Conservation (phyloP, 35 echinoderm and acorn worm genomes). For the Heliocidaris tuberculata region DNA sequence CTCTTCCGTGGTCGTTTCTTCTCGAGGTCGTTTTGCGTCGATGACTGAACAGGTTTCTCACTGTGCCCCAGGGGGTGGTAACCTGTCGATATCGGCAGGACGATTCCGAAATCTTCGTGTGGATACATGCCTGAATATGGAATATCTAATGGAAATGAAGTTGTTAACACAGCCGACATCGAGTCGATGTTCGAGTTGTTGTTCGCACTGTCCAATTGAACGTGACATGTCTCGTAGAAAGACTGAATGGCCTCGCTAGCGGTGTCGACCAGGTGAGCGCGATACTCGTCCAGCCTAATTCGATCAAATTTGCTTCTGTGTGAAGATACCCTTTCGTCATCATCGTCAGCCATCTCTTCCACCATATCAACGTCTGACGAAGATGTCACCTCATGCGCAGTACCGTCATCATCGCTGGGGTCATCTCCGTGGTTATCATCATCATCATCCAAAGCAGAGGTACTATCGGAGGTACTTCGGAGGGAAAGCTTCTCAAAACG, state of each 20-base stretch:
- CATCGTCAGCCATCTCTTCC: not conserved
- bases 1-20: slow-evolving; percentile 15
- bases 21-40: not conserved
- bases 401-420: not conserved
- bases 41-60: not conserved
- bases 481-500: not conserved
- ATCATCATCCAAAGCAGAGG: not conserved
- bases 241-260: not conserved
- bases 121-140: not conserved
- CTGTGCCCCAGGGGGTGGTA: not conserved
- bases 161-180: not conserved
- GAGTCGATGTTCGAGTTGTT: not conserved
- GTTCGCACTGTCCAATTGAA: not conserved
- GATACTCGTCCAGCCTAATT: slow-evolving; percentile 11
- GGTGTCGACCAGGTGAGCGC: not conserved
- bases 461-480: not conserved
- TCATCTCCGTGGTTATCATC: not conserved
- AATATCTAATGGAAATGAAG: not conserved
- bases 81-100: not conserved
- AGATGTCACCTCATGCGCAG: not conserved
- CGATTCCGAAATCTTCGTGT: not conserved
- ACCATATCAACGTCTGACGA: not conserved
- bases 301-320: slow-evolving; percentile 7
- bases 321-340: not conserved
- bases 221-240: not conserved